Conservation (phyloP, 2,113 vertebrate species). For the Dicerorhinus sumatrensis region DNA sequence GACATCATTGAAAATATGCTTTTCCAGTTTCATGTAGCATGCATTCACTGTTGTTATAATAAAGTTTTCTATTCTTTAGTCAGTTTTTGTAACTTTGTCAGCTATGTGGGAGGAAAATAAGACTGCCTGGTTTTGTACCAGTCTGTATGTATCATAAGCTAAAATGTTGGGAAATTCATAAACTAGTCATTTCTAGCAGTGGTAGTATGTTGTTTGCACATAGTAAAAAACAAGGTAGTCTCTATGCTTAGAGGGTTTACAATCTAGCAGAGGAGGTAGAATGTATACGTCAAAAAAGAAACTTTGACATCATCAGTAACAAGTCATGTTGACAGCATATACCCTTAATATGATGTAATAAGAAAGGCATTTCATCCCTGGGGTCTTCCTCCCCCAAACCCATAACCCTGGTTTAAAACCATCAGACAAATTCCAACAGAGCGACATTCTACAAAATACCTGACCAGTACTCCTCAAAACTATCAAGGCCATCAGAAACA, state of each 20-base stretch:
- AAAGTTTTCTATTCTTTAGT: neutral
- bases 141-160: neutral
- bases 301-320: neutral
- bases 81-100: neutral
- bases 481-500: neutral
- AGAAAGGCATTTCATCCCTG: neutral
- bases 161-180: neutral
- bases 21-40: neutral
- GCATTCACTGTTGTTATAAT: neutral
- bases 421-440: neutral
- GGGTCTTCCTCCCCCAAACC: neutral
- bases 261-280: neutral
- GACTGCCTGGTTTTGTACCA: neutral
- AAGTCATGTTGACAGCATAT: neutral
- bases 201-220: neutral
- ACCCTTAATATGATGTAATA: neutral
- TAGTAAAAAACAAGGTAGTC: neutral
- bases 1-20: neutral
- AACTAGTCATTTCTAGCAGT: neutral
- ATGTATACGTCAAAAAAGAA: neutral
- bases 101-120: neutral
- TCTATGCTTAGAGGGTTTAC: neutral
- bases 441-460: neutral
- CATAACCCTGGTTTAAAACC: neutral
- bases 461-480: neutral